phyloP scores from a whole-genome alignment of 2,797 vertebrate genomes.

The Gila robusta region DNA sequence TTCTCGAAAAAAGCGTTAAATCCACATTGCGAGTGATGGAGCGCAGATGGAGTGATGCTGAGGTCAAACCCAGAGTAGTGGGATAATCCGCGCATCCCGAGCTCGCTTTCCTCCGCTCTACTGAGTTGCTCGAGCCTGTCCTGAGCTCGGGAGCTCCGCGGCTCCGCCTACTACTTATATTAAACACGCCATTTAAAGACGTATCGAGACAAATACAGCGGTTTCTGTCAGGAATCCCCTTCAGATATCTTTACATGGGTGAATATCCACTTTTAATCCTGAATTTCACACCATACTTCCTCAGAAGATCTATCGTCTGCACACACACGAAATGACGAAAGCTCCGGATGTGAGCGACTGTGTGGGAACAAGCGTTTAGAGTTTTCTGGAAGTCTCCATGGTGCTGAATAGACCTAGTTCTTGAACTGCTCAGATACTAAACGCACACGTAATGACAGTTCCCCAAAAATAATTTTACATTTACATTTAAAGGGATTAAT shows the following conservation, averaged over 20 bases:
- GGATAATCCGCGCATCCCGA: conserved; percentile 73
- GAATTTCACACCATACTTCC: not conserved
- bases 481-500: not conserved
- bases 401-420: conserved; percentile 61
- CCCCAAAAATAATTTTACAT: no score
- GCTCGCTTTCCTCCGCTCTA: conserved; percentile 81
- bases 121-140: conserved; percentile 82
- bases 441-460: not conserved
- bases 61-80: conserved; percentile 66
- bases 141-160: conserved; percentile 80
- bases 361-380: not conserved
- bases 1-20: not conserved
- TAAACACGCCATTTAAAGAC: conserved; percentile 78
- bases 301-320: not conserved
- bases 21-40: conserved; percentile 31
- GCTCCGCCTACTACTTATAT: conserved; percentile 83
- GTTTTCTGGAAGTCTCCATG: conserved; percentile 53
- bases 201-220: conserved; percentile 47
- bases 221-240: conserved; percentile 25
- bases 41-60: conserved; percentile 63
- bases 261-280: not conserved
- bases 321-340: not conserved
- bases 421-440: not conserved
- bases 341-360: not conserved
- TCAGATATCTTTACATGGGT: not conserved